These are phyloP conservation scores for Sphyrna mokarran DNA, from an alignment of 2,113 vertebrate species.

Conservation along the genomic window DNA sequence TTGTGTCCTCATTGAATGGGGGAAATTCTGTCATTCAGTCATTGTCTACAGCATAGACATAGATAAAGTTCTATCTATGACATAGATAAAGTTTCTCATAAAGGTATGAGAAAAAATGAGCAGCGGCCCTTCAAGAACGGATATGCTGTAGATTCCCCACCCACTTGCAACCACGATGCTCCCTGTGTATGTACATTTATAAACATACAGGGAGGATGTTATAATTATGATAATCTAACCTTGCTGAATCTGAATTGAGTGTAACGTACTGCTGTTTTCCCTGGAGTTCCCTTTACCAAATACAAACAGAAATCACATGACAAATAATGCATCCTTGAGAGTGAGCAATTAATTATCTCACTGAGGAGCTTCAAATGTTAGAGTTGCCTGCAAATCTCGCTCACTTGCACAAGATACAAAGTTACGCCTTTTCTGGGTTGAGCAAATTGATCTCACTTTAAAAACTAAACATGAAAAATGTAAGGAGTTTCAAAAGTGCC, in stretches of 20 bases:
- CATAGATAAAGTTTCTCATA: not conserved
- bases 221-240: not conserved
- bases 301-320: not conserved
- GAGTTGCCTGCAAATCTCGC: not conserved
- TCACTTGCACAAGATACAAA: not conserved
- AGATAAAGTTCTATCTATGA: not conserved
- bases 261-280: not conserved
- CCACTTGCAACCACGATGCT: not conserved
- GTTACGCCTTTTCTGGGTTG: not conserved
- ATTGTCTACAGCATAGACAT: not conserved
- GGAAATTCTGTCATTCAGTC: not conserved
- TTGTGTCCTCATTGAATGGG: not conserved
- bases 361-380: not conserved
- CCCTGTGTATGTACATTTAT: too few relatives aligned
- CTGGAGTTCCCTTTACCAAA: not conserved
- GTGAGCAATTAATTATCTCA: not conserved
- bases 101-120: not conserved
- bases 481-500: not conserved
- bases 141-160: not conserved
- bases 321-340: not conserved
- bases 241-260: too few relatives aligned
- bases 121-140: not conserved
- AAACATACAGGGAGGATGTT: not conserved
- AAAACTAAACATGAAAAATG: not conserved
- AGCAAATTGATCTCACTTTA: not conserved